Evolutionary conservation across 2,888 invertebrate species (phyloP), one percentile per base, ranked within the genome.

Genomic region (Drosophila lacicola): DNA sequence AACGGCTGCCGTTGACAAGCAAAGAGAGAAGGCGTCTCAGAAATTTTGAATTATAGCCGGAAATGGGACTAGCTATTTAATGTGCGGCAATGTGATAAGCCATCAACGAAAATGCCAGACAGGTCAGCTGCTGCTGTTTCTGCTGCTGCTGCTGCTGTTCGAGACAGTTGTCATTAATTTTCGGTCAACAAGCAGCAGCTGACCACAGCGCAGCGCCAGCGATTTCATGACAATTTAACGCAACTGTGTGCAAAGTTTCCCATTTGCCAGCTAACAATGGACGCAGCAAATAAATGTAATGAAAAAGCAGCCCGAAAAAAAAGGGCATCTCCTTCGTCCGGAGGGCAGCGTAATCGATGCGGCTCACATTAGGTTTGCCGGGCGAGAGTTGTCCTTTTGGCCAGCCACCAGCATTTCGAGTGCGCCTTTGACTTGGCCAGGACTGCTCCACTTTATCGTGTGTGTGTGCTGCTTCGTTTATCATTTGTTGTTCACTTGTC

Each of bases 401-500:
- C 47, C 57, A 61, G 64, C 77, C 73, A 81, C 62, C 80, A 82
- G 68, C 64, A 75, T 75, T 64, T 82, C 67, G 64, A 86, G 81
- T 72, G 66, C 71, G 70, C 53, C 72, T 65, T 76, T 53, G 42
- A 46, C 53, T 69, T 67, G 65, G 46, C 29, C 8, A 29, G 8
- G 29, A 29, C 73, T 14, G 41, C 14, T 17, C 36, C 41, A 34
- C 34, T n/a, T 82, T 82, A 82, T 82, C 86, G 70, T 82, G 79
- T 29, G 29, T 25, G 25, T 25, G 25, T 29, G 78, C 82, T 82
- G 82, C 85, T 85, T 85, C 89, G 86, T 85, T 88, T 89, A 86
- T 89, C 90, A 86, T 86, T 88, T 86, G 87, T 88, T 88, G 90
- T 86, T 78, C 81, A 89, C 89, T 86, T 89, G 89, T 89, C 90